Conservation (phyloP, 2,797 vertebrate species). For the Danio albolineatus region DNA sequence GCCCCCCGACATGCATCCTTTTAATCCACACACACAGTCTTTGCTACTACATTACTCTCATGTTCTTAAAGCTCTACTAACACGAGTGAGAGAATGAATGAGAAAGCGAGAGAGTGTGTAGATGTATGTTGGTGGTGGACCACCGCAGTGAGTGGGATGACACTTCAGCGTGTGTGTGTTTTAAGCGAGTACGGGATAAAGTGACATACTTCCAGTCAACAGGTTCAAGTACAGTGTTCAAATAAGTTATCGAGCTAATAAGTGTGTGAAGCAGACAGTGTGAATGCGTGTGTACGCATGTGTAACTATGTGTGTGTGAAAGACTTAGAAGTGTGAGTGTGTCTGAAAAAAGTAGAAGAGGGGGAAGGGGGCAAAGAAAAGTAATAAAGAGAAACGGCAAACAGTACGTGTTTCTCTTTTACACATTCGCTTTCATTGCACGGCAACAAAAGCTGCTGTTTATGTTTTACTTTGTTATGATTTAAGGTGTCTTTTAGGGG, state of each 20-base stretch:
- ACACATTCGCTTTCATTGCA: background rate
- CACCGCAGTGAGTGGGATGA: constrained; percentile 60
- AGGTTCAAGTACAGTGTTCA: constrained; percentile 54
- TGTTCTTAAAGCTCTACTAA: constrained; percentile 45
- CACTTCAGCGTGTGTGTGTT: constrained; percentile 47
- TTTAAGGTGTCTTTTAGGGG: background rate
- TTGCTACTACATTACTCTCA: background rate
- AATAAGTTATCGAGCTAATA: constrained; percentile 39
- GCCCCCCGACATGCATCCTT: constrained; percentile 9
- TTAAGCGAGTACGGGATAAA: background rate
- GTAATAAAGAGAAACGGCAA: constrained; percentile 7
- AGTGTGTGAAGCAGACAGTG: constrained; percentile 20
- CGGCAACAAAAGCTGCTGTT: background rate
- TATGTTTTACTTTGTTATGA: background rate
- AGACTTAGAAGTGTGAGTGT: constrained; percentile 29
- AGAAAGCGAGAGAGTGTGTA: constrained; percentile 35
- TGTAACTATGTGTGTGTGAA: constrained; percentile 36
- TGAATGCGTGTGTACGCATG: background rate
- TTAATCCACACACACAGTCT: background rate
- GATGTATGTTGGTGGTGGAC: constrained; percentile 55
- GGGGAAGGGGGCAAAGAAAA: background rate
- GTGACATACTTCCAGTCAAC: constrained; percentile 46
- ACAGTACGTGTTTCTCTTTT: constrained; percentile 4
- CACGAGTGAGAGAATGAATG: constrained; percentile 2
- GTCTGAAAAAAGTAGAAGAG: background rate